Evolutionary conservation across 2,888 invertebrate genomes (phyloP).

Genomic region (Polydrusus tereticollis): DNA sequence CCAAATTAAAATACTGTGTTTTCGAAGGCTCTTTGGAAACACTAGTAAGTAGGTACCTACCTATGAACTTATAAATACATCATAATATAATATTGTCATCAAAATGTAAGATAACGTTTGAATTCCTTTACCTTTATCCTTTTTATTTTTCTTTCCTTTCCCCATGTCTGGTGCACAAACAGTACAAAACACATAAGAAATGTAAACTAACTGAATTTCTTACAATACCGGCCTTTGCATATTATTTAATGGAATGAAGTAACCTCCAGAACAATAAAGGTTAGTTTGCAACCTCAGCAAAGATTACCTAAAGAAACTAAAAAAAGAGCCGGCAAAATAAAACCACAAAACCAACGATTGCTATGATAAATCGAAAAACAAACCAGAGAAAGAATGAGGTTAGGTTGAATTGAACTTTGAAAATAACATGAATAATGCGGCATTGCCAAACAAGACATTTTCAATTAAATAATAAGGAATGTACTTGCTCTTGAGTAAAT

Average conservation of each 20-base stretch:
- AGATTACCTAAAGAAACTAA: neutral
- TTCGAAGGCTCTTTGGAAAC: too few relatives aligned
- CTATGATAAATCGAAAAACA: too few relatives aligned
- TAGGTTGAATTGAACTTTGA: neutral
- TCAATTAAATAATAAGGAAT: too few relatives aligned
- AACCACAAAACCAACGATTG: too few relatives aligned
- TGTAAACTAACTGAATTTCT: neutral
- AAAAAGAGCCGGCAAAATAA: neutral
- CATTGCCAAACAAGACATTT: neutral
- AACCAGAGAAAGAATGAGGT: neutral
- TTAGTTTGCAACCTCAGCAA: conserved; percentile 1
- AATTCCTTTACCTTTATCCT: neutral
- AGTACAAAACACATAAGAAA: neutral
- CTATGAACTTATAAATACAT: too few relatives aligned
- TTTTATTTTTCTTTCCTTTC: neutral
- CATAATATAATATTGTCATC: too few relatives aligned
- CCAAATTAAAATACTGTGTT: too few relatives aligned
- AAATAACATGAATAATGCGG: too few relatives aligned
- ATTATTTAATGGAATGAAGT: neutral
- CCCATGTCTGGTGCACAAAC: neutral
- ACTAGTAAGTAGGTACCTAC: too few relatives aligned
- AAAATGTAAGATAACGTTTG: too few relatives aligned
- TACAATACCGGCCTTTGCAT: too few relatives aligned
- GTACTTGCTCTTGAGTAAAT: too few relatives aligned
- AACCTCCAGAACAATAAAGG: neutral